Base-by-base conservation (phyloP, 23 tunicate species). In the Diplosoma virens region DNA sequence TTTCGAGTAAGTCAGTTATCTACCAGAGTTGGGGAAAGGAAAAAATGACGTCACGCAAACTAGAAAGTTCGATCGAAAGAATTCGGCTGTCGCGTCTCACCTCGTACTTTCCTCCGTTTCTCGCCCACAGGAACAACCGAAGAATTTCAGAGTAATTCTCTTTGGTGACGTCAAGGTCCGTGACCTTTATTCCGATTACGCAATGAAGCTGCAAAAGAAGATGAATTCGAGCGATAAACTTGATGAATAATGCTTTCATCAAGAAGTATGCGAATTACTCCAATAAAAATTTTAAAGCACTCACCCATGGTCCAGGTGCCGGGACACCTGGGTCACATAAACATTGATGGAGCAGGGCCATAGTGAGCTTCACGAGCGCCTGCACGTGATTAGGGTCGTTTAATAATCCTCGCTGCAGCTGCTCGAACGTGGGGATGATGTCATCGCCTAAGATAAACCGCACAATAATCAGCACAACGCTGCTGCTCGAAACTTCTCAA, bases 241-340 rank as follows among this genome's bases (percentile, higher is more conserved):
- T 41, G 50, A 41, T 7, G 50, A 9, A 41, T 41, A 9, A 9
- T 7, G 14, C 50, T 41, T 41, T 41, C 14, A 9, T 41, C 14
- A 7, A 7, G 50, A 9, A 41, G 14, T 41, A 9, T 41, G 9
- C 50, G 50, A 41, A 46, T 24, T 47, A 1, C 66, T 0, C 3
- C 0, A 2, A 68, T 5, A 9, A 68, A 7, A 79, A 4, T 24
- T 22, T 3, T 31, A 24, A 6, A n/a, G 37, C 31, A 35, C 87
- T 78, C 60, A 92, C 97, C 97, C 97, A 92, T 20, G 97, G 97
- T 54, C 97, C 97, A 17, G 92, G 93, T 1, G 88, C 97, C 5
- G 97, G 97, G 2, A 92, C 97, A 1, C 97, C 97, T n/a, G 97
- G 97, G 59, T 92, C 97, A 71, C 97, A 92, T 30, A 92, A 58